Evolutionary conservation across 2,113 vertebrate genomes (phyloP), one percentile per base, ranked within the genome.

Genomic region (Canis aureus): DNA sequence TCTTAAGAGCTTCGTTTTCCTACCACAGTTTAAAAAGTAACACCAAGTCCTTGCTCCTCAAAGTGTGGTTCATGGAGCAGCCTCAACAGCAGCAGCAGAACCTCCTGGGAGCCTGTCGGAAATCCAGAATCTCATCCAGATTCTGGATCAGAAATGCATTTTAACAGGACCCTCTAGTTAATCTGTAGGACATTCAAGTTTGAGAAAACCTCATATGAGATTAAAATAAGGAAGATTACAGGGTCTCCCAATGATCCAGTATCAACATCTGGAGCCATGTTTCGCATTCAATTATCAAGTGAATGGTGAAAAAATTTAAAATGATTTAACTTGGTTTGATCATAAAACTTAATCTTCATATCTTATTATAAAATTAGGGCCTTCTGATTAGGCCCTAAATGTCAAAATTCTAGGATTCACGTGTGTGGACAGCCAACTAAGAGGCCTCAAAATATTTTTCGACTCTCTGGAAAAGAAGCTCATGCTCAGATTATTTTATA

Each of bases 311-410:
- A 85, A 20, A 80, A 80, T 53, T 95, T 12, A 97, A 95, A 92
- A 87, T 71, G 81, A 95, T 59, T 95, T 38, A 78, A 94, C 91
- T 74, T 97, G 71, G 38, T 80, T 95, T 87, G 25, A 27, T 76
- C 6, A 76, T 78, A 60, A 89, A 94, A 92, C 25, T 25, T 86
- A 87, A 60, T 20, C 49, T 81, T 94, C 29, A 23, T 35, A 13
- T 51, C n/a, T 81, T 81, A 12, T 53, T 92, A 81, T 95, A 35
- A 86, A 96, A 76, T 76, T 94, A 43, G 43, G 43, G 43, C 43
- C 51, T 97, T 91, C 87, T 82, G 53, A 78, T 85, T 55, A 81
- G 57, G 17, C 23, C 53, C 38, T 59, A 87, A 83, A 12, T 80
- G 20, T 74, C 13, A 64, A 78, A 53, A 93, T 84, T 91, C 79